These are phyloP conservation scores for Mixornis gularis DNA, from an alignment of 2,113 vertebrate species.

Conservation along the genomic window DNA sequence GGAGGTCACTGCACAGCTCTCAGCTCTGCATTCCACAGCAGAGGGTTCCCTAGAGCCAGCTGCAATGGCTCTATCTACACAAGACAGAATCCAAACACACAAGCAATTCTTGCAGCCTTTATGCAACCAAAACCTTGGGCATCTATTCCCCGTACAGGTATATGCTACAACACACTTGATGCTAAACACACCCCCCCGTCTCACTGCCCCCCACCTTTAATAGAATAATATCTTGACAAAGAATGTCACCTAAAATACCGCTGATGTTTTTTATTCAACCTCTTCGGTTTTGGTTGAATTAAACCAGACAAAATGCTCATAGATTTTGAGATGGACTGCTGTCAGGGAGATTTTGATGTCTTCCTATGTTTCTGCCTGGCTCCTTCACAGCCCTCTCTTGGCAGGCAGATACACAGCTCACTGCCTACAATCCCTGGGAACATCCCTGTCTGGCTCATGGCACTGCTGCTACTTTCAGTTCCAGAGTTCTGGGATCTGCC, in stretches of 20 bases:
- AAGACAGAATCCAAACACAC: too few species aligned
- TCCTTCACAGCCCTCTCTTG: not conserved
- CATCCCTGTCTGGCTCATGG: rapidly evolving
- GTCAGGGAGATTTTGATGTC: not conserved
- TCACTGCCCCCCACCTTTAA: not conserved
- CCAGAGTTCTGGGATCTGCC: not conserved
- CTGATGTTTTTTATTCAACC: not conserved
- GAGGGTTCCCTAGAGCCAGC: too few species aligned
- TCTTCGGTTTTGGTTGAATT: not conserved
- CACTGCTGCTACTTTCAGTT: not conserved
- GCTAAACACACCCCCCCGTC: not conserved
- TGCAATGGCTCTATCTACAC: not conserved
- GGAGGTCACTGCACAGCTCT: not conserved
- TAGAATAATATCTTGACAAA: not conserved
- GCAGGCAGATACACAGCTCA: not conserved
- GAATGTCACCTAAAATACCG: not conserved
- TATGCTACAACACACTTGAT: not conserved
- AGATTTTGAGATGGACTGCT: not conserved
- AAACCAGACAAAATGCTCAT: too few species aligned
- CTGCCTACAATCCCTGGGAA: too few species aligned
- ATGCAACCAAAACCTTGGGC: not conserved
- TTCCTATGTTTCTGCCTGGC: not conserved
- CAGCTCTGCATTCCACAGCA: not conserved
- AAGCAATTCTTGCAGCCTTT: not conserved
- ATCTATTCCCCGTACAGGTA: not conserved